Base-by-base conservation (phyloP, 2,113 vertebrate species). In the Callocephalon fimbriatum region DNA sequence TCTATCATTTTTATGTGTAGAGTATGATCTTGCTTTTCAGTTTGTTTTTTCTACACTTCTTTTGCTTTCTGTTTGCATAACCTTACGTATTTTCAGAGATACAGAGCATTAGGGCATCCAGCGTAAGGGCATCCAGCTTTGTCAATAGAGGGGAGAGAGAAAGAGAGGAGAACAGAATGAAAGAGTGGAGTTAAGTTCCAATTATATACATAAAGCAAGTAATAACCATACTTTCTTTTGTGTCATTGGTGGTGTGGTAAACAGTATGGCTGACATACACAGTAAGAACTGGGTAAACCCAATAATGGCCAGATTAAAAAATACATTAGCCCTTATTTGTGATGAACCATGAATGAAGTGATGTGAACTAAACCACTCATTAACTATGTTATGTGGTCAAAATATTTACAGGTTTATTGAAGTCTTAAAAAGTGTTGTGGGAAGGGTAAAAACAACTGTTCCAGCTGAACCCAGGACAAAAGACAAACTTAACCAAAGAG, bases 101-200 rank as follows among this genome's bases (percentile, higher is more conserved):
- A 70, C 0, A 10, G 38, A 78, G 3, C 22, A 31, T 45, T 62
- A 92, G 21, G 27, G 11, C 32, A 71, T n/a, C 3, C 35, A 78
- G 3, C 22, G 25, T 45, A 58, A 92, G 21, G 23, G 11, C 32
- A 71, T n/a, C 3, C 35, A 38, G 26, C 15, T 91, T 80, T 94
- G 35, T 67, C 35, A 67, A 4, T 59, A 54, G 29, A 78, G 12
- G 22, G 12, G 14, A 65, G 26, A 62, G 32, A 48, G 38, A 59
- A 71, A 51, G 2, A 6, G 2, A 12, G 6, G 3, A 9, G 8
- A 35, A 9, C 5, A 13, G 2, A 72, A 23, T 37, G 29, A 70
- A 75, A 58, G 27, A n/a, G 12, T 2, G 1, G 12, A 67, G 3
- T 51, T 63, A 70, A 42, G 6, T 74, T 92, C 26, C 26, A 67